These are phyloP conservation scores for Gorsachius magnificus DNA, from an alignment of 2,797 vertebrate species.

Conservation along the genomic window DNA sequence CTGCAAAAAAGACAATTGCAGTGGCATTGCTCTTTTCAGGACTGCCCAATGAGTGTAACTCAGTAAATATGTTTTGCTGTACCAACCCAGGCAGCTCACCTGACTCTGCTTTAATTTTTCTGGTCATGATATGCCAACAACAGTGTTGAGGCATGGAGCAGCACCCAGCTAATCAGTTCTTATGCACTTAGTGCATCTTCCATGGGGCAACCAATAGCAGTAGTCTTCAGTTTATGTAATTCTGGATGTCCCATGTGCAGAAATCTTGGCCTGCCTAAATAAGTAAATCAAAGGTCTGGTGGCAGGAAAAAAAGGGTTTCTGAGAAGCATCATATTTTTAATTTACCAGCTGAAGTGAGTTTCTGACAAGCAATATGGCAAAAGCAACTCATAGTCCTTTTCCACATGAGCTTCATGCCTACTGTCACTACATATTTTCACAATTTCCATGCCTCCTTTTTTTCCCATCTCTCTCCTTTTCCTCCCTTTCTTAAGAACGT, in stretches of 20 bases:
- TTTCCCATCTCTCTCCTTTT: background rate
- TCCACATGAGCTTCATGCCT: background rate
- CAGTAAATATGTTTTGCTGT: background rate
- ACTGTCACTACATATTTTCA: background rate
- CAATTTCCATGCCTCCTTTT: background rate
- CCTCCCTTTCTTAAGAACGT: background rate
- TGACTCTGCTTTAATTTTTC: background rate
- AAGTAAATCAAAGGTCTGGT: background rate
- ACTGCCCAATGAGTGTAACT: background rate
- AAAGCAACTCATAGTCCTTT: background rate
- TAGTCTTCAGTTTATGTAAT: background rate
- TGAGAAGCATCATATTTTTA: background rate
- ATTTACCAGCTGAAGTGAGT: background rate
- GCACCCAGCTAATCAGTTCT: background rate
- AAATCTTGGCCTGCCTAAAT: background rate
- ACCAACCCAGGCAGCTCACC: background rate
- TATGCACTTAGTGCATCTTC: background rate
- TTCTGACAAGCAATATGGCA: background rate
- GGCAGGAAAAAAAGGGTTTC: background rate
- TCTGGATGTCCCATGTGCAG: background rate
- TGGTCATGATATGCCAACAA: background rate
- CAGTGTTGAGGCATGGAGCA: background rate
- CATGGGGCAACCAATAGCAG: background rate
- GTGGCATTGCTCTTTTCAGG: background rate
- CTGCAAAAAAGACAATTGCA: background rate